Percentiles rank a stretch among this genome's conserved stretches.
These are phyloP conservation scores for Melinaea marsaeus DNA, from an alignment of 2,888 invertebrate species.

Conservation along the genomic window DNA sequence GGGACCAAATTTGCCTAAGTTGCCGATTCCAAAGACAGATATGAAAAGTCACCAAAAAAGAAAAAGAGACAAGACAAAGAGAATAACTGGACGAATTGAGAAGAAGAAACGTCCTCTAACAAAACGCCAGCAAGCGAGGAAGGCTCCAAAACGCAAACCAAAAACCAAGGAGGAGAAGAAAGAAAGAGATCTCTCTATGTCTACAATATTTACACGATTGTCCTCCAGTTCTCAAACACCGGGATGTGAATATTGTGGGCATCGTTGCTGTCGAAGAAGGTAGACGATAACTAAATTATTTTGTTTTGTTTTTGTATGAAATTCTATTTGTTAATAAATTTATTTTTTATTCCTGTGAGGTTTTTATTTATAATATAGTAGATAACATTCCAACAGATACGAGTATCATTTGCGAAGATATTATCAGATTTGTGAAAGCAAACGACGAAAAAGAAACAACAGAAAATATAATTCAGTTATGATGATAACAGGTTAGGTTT, in stretches of 20 bases:
- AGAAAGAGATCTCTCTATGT: constrained; percentile 37
- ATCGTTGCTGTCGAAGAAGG: constrained; percentile 57
- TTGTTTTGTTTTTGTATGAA: constrained; percentile 18
- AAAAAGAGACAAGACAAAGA: constrained; percentile 35
- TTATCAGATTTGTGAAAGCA: constrained; percentile 8
- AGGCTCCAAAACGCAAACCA: constrained; percentile 35
- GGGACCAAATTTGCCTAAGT: constrained; percentile 32
- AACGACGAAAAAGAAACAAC: not conserved
- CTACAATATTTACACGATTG: constrained; percentile 44
- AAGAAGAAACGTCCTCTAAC: constrained; percentile 38
- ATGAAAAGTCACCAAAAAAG: constrained; percentile 31
- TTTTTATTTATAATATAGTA: constrained; percentile 27
- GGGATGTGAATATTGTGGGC: constrained; percentile 49
- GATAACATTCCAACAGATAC: constrained; percentile 38
- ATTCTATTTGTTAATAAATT: constrained; percentile 34
- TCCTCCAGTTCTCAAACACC: constrained; percentile 36
- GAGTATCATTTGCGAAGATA: constrained; percentile 22
- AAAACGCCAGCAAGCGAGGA: constrained; percentile 32
- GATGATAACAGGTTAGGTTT: constrained; percentile 1
- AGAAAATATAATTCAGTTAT: not conserved
- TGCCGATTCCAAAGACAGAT: constrained; percentile 27
- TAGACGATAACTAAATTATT: constrained; percentile 37
- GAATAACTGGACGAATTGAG: constrained; percentile 39
- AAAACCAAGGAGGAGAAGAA: constrained; percentile 32
- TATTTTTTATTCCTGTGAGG: constrained; percentile 22